Conservation (phyloP, 2,888 invertebrate genomes). For the Agonum fuliginosum region DNA sequence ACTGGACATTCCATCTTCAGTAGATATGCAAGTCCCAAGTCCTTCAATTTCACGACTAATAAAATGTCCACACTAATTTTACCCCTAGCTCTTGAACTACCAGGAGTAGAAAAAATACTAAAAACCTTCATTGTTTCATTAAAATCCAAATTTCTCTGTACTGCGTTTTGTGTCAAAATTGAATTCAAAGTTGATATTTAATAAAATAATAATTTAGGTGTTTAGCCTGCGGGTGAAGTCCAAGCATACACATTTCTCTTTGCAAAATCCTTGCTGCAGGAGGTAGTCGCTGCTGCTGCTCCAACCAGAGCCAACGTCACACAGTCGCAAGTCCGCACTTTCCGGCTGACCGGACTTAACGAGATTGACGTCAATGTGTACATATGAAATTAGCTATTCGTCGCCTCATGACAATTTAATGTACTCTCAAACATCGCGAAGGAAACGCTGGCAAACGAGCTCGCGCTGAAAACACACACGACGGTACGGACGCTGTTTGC, state of each 20-base stretch:
- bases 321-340: constrained; percentile 37
- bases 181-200: background rate
- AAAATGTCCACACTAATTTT: too few relatives aligned
- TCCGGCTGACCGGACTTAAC: constrained; percentile 58
- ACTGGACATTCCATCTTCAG: too few relatives aligned
- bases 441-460: constrained; percentile 10
- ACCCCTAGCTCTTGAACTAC: too few relatives aligned
- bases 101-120: too few relatives aligned
- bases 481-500: constrained; percentile 12
- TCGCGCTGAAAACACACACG: constrained; percentile 40
- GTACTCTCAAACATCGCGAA: constrained; percentile 51
- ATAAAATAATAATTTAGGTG: constrained; percentile 7
- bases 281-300: too few relatives aligned
- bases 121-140: too few relatives aligned
- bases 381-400: constrained; percentile 57
- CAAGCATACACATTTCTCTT: background rate
- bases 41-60: too few relatives aligned
- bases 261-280: background rate
- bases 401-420: constrained; percentile 58
- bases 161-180: constrained; percentile 3
- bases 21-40: too few relatives aligned
- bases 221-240: background rate
- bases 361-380: constrained; percentile 59
- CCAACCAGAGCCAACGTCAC: background rate
- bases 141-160: too few relatives aligned